These are phyloP conservation scores for Heliopora coerulea DNA, from an alignment of 92 coral and sea anemone genomes.

Conservation along the genomic window DNA sequence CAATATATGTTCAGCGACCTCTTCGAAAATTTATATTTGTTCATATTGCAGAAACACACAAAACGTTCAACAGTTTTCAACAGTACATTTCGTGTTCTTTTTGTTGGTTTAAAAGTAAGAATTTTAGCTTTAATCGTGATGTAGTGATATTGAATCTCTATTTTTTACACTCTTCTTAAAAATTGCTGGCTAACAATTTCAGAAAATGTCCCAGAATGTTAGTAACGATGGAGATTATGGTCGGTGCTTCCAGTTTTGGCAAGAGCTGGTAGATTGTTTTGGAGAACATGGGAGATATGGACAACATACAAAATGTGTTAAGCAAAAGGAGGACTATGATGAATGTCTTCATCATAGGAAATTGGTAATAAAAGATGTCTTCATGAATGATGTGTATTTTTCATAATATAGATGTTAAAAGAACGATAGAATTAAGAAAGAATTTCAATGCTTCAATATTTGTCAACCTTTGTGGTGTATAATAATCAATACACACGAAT, in stretches of 20 bases:
- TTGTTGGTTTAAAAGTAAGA: conserved; percentile 9
- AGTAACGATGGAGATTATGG: conserved; percentile 69
- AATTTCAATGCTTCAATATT: too few species aligned
- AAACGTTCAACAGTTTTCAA: not conserved
- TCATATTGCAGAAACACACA: too few species aligned
- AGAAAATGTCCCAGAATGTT: conserved; percentile 26
- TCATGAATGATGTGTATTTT: too few species aligned
- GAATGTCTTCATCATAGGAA: conserved; percentile 97
- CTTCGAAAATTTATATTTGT: too few species aligned
- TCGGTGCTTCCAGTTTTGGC: conserved; percentile 93
- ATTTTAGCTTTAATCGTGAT: not conserved
- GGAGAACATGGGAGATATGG: conserved; percentile 57
- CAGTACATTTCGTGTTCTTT: too few species aligned
- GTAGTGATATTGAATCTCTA: not conserved
- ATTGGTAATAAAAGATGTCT: conserved; percentile 69
- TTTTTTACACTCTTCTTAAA: not conserved
- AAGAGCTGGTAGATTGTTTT: conserved; percentile 77
- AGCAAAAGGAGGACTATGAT: conserved; percentile 79
- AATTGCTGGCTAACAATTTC: not conserved
- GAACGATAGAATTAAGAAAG: too few species aligned
- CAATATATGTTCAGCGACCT: too few species aligned
- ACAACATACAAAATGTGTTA: conserved; percentile 72
- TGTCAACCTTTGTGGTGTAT: too few species aligned
- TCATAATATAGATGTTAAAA: too few species aligned
- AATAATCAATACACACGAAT: too few species aligned